A percentile compares a stretch with the other conserved stretches of the same genome.
Evolutionary conservation across 1,140 invertebrate genomes (phyloP).

Genomic region (Asobara japonica): DNA sequence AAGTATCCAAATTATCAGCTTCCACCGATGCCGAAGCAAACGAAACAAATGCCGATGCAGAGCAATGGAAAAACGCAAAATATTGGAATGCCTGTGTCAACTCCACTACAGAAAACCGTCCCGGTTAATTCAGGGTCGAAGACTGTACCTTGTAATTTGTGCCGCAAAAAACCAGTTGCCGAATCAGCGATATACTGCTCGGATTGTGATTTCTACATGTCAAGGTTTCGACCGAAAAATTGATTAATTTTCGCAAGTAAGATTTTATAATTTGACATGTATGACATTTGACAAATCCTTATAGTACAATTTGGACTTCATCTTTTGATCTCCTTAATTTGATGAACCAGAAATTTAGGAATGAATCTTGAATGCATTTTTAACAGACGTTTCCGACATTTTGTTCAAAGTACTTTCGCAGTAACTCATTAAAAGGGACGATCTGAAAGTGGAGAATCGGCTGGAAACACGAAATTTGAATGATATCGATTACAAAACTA

Average conservation of each 20-base stretch:
- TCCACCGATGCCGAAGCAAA: slow-evolving; percentile 66
- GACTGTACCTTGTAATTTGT: slow-evolving; percentile 78
- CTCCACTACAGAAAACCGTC: slow-evolving; percentile 52
- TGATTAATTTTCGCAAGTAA: no score
- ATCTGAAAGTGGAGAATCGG: no score
- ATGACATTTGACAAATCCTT: slow-evolving; percentile 7
- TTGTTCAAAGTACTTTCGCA: no score
- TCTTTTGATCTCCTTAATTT: no score
- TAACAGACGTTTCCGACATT: no score
- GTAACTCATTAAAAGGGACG: no score
- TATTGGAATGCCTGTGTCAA: slow-evolving; percentile 28
- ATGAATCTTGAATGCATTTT: no score
- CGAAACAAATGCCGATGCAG: slow-evolving; percentile 75
- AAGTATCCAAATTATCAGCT: slow-evolving; percentile 71
- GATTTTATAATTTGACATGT: no score
- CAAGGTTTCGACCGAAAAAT: slow-evolving; percentile 77
- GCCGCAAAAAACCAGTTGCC: slow-evolving; percentile 81
- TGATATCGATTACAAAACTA: no score
- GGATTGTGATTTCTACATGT: slow-evolving; percentile 93
- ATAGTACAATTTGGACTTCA: not conserved
- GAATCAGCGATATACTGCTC: slow-evolving; percentile 83
- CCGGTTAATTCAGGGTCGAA: slow-evolving; percentile 62
- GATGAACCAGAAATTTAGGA: no score
- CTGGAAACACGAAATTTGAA: no score
- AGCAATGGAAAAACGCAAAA: slow-evolving; percentile 71